Base-by-base conservation (phyloP, 2,113 vertebrate species). In the Scolopax mira region DNA sequence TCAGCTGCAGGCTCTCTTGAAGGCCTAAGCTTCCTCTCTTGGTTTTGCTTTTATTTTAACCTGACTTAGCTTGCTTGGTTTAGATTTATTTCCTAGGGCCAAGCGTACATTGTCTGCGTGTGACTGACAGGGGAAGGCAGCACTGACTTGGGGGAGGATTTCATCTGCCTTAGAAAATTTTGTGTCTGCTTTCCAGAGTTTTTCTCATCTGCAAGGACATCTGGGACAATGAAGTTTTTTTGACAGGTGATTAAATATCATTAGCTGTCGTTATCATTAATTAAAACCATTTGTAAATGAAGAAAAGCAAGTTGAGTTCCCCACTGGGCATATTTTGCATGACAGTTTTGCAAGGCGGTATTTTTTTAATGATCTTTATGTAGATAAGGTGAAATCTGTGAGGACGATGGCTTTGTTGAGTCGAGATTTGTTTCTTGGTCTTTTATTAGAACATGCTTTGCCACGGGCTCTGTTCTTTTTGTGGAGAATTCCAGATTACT, bases 201-300 rank as follows among this genome's bases (percentile, higher is more conserved):
- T 46, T 89, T 89, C 54, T 87, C 44, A 39, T 84, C 71, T 83
- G 46, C 88, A 93, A 83, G 95, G 90, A 77, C 55, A 78, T 85
- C 33, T n/a, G 66, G 62, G 83, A 64, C 86, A 92, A 81, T 75
- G 28, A 71, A 8, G 23, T 37, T 58, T 37, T 95, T 94, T 92
- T 90, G 73, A 41, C 77, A 75, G 80, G 87, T 89, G 91, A 94
- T 95, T 93, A 95, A 92, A 85, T 95, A 89, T 72, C 61, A 89
- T 96, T 95, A 97, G 89, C 70, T 92, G 22, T 81, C 18, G 2
- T 92, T 94, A 90, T n/a, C 72, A 81, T 93, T 86, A 90, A 94
- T 95, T 96, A 93, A 94, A 85, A 74, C 42, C 55, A 73, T 92
- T 96, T 93, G 75, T 86, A 92, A 92, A 90, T 77, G 39, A 86